These are phyloP conservation scores for Platichthys stellatus DNA, from an alignment of 2,113 vertebrate species.

Conservation along the genomic window DNA sequence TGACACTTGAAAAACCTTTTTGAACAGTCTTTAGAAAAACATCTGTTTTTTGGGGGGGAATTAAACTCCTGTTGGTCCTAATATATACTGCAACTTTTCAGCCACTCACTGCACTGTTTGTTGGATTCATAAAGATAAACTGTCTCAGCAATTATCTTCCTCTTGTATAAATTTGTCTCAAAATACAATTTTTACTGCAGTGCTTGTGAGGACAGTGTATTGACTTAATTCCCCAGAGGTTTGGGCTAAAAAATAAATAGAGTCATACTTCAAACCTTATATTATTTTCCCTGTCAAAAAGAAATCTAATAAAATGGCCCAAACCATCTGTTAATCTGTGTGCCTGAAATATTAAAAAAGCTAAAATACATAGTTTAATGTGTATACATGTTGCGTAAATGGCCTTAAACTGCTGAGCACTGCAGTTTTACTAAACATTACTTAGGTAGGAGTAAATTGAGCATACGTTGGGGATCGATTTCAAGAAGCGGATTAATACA, in stretches of 20 bases:
- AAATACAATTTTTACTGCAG: neutral
- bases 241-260: neutral
- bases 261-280: neutral
- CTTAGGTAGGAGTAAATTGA: neutral
- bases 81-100: neutral
- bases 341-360: neutral
- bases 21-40: neutral
- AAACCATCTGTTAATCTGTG: neutral
- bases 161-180: neutral
- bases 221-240: neutral
- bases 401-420: neutral
- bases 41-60: neutral
- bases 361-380: neutral
- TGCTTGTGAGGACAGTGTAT: slow-evolving; percentile 4
- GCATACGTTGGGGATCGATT: neutral
- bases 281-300: neutral
- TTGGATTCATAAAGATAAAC: neutral
- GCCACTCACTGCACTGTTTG: neutral
- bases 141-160: neutral
- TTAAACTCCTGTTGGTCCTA: neutral
- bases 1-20: slow-evolving; percentile 17
- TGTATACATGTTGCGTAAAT: neutral
- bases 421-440: neutral
- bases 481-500: neutral
- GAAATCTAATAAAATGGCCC: neutral